These are phyloP conservation scores for Recurvirostra avosetta DNA, from an alignment of 2,113 vertebrate genomes.

Conservation along the genomic window DNA sequence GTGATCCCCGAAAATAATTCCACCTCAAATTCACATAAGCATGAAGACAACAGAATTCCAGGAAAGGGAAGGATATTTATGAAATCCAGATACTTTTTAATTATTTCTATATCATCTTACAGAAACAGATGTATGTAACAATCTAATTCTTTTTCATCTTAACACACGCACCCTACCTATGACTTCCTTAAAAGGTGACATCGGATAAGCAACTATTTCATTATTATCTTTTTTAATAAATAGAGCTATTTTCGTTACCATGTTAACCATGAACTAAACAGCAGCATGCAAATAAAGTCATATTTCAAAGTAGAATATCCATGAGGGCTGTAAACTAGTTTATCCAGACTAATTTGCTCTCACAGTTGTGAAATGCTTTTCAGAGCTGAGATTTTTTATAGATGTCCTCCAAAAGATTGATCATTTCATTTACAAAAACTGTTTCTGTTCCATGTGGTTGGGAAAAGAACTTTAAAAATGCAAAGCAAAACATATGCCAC, in stretches of 20 bases:
- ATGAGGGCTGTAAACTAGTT: not conserved
- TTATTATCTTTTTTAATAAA: not conserved
- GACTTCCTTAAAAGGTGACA: not conserved
- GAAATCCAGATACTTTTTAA: not conserved
- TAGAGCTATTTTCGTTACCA: not conserved
- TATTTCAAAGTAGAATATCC: not conserved
- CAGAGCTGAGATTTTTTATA: not conserved
- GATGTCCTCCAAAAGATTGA: not conserved
- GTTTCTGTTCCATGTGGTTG: not conserved
- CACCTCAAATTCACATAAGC: not conserved
- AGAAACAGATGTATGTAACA: not conserved
- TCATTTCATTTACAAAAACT: not conserved
- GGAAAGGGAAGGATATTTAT: not conserved
- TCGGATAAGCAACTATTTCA: not conserved
- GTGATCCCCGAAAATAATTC: not conserved
- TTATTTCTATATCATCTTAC: not conserved
- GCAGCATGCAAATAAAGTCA: not conserved
- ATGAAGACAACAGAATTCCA: not conserved
- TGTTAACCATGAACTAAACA: not conserved
- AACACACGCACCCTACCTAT: not conserved
- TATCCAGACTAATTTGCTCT: not conserved
- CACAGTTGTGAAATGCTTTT: not conserved
- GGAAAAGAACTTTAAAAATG: conserved; percentile 7
- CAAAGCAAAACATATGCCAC: not conserved
- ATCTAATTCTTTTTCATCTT: not conserved